phyloP scores from a whole-genome alignment of 2,888 invertebrate genomes.

The Acleris sparsana region DNA sequence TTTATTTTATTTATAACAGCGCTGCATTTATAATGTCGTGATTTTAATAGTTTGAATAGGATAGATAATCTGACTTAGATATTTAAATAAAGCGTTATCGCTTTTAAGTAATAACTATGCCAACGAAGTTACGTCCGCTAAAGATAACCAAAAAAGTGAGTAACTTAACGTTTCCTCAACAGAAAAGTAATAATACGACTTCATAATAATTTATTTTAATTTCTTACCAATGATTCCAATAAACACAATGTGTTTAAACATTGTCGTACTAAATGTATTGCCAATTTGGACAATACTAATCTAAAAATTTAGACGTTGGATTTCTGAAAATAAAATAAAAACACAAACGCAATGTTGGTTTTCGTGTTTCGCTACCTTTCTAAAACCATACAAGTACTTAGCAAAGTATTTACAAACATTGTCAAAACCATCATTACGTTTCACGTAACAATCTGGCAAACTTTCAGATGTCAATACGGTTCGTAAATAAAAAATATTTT shows the following conservation, averaged over 20 bases:
- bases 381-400: not conserved
- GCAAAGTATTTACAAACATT: slow-evolving; percentile 29
- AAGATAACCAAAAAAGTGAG: not conserved
- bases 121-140: slow-evolving; percentile 21
- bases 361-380: slow-evolving; percentile 31
- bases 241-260: slow-evolving; percentile 57
- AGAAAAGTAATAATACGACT: slow-evolving; percentile 43
- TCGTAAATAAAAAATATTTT: not conserved
- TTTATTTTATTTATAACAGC: too few species aligned
- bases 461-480: slow-evolving; percentile 36
- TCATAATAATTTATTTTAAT: slow-evolving; percentile 61
- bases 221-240: slow-evolving; percentile 71
- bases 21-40: too few species aligned
- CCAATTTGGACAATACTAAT: slow-evolving; percentile 55
- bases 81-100: too few species aligned
- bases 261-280: slow-evolving; percentile 54
- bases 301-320: slow-evolving; percentile 48
- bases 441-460: slow-evolving; percentile 64
- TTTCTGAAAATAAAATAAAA: slow-evolving; percentile 65
- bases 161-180: not conserved
- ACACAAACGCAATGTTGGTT: slow-evolving; percentile 57
- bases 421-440: slow-evolving; percentile 64
- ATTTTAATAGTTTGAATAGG: too few species aligned
- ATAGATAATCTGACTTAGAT: too few species aligned
- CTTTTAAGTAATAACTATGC: not conserved